Conservation (phyloP, 2,113 vertebrate genomes). For the Brachyhypopomus occidentalis region DNA sequence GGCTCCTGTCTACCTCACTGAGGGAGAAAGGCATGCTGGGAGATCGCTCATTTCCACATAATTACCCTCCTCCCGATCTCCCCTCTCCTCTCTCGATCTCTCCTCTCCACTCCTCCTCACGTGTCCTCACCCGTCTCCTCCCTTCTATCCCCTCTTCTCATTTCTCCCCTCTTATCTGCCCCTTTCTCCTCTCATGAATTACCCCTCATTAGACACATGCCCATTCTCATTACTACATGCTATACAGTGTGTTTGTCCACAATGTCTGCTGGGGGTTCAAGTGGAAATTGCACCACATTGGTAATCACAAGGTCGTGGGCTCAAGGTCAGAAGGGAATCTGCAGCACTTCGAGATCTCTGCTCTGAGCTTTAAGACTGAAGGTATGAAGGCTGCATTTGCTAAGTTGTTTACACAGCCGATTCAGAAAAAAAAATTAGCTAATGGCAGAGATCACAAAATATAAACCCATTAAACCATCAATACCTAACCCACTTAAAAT, state of each 20-base stretch:
- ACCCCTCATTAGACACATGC: constrained; percentile 28
- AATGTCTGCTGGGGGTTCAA: background rate
- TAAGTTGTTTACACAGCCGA: background rate
- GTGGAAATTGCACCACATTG: constrained; percentile 20
- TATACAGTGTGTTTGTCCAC: background rate
- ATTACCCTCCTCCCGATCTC: constrained; percentile 78
- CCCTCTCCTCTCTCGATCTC: constrained; percentile 52
- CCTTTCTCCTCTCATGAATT: constrained; percentile 31
- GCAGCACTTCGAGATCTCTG: background rate
- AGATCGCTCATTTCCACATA: constrained; percentile 79
- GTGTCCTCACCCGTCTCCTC: constrained; percentile 16
- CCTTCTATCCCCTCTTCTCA: background rate
- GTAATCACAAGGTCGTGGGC: constrained; percentile 18
- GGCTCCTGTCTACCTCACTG: constrained; percentile 73
- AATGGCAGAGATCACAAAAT: background rate
- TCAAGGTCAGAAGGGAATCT: constrained; percentile 11
- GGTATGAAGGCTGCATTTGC: background rate
- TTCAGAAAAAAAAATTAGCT: background rate
- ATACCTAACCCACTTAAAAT: too few relatives aligned
- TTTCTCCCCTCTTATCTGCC: constrained; percentile 21
- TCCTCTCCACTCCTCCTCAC: constrained; percentile 2
- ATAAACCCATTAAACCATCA: too few relatives aligned
- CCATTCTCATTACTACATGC: constrained; percentile 19
- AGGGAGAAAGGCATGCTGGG: constrained; percentile 69
- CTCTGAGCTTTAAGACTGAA: constrained; percentile 16